These are phyloP conservation scores for Dicrurus megarhynchus DNA, from an alignment of 2,113 vertebrate species.

Conservation along the genomic window DNA sequence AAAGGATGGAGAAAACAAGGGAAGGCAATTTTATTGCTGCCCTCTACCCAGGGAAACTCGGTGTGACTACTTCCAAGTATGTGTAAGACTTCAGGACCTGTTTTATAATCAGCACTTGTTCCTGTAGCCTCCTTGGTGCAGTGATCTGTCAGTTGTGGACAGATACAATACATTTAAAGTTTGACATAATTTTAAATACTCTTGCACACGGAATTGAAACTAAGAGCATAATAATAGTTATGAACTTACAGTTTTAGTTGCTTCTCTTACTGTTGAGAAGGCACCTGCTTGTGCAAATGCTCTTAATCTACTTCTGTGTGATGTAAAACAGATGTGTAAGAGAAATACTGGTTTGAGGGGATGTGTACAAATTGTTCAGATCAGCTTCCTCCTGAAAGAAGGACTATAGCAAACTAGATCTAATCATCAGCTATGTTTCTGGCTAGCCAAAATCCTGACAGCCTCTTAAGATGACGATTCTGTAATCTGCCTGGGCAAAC, in stretches of 20 bases:
- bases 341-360: neutral
- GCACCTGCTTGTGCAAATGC: neutral
- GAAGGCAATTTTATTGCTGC: constrained; percentile 87
- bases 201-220: neutral
- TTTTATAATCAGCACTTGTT: neutral
- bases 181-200: neutral
- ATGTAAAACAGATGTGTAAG: neutral
- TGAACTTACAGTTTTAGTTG: neutral
- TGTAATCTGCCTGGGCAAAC: neutral
- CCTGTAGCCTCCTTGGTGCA: neutral
- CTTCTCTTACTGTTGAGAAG: neutral
- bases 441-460: neutral
- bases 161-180: neutral
- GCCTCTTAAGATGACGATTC: neutral
- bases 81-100: neutral
- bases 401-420: neutral
- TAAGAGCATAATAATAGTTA: neutral
- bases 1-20: constrained; percentile 89
- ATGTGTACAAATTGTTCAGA: neutral
- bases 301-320: neutral
- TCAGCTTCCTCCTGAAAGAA: neutral
- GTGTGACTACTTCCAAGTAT: constrained; percentile 89
- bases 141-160: neutral
- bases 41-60: constrained; percentile 78
- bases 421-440: neutral